phyloP scores from a whole-genome alignment of 2,888 invertebrate genomes.

The Metopia argyrocephala region DNA sequence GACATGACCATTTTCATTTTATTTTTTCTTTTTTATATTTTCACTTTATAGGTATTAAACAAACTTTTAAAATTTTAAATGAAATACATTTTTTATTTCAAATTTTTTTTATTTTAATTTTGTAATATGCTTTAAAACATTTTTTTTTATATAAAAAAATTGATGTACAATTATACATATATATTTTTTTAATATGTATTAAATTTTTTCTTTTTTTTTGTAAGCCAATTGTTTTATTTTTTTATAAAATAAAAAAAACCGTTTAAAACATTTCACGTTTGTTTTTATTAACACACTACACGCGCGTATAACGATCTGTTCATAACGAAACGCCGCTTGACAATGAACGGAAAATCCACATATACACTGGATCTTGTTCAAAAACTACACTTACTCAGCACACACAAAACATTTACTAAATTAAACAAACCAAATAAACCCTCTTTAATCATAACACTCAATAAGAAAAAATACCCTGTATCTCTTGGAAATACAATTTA shows the following conservation, averaged over 20 bases:
- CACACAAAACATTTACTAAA: neutral
- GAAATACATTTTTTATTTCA: neutral
- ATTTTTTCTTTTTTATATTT: constrained; percentile 69
- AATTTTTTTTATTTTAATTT: neutral
- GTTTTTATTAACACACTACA: constrained; percentile 30
- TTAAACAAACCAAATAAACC: constrained; percentile 21
- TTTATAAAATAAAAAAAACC: neutral
- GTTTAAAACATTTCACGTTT: constrained; percentile 24
- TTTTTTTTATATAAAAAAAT: constrained; percentile 38
- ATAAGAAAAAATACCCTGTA: constrained; percentile 43
- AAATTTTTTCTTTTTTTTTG: neutral
- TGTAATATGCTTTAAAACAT: neutral
- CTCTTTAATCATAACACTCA: constrained; percentile 48
- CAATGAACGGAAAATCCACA: constrained; percentile 78
- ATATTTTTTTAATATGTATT: constrained; percentile 1
- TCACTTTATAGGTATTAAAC: constrained; percentile 13
- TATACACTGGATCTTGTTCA: constrained; percentile 77
- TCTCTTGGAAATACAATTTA: constrained; percentile 28
- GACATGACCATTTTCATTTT: constrained; percentile 78
- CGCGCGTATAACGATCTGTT: constrained; percentile 73
- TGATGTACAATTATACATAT: neutral
- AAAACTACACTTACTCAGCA: constrained; percentile 47
- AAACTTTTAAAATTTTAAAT: neutral
- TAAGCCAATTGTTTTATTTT: neutral
- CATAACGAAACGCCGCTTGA: constrained; percentile 75